These are phyloP conservation scores for Papilio demoleus DNA, from an alignment of 2,888 invertebrate genomes.

Conservation along the genomic window DNA sequence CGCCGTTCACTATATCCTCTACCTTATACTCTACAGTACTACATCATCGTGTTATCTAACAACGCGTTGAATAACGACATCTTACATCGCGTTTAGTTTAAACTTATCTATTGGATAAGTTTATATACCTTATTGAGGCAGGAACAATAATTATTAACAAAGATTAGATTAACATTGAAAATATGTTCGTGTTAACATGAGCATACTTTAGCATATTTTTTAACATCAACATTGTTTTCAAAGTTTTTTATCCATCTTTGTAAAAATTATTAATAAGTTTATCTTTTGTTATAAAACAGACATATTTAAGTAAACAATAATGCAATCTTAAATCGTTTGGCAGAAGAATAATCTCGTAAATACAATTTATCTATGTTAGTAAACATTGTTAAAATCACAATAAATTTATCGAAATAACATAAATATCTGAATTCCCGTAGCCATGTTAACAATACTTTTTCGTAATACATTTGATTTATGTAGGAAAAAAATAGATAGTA, in stretches of 20 bases:
- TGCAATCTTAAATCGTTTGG: too few relatives aligned
- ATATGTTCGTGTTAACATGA: neutral
- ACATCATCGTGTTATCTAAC: slow-evolving; percentile 39
- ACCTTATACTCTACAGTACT: slow-evolving; percentile 29
- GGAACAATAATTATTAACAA: slow-evolving; percentile 43
- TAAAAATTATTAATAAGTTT: too few relatives aligned
- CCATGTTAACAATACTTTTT: neutral
- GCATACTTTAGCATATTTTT: neutral
- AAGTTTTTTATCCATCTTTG: neutral
- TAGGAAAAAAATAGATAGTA: neutral
- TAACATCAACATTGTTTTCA: neutral
- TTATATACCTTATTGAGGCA: slow-evolving; percentile 45
- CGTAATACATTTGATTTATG: slow-evolving; percentile 10
- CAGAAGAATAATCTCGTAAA: neutral
- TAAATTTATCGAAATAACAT: slow-evolving; percentile 1
- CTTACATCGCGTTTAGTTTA: slow-evolving; percentile 42
- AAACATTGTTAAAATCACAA: neutral
- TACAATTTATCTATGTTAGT: neutral
- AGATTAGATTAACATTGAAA: slow-evolving; percentile 36
- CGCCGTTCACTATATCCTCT: neutral
- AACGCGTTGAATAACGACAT: slow-evolving; percentile 42
- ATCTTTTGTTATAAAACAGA: too few relatives aligned
- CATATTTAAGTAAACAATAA: too few relatives aligned
- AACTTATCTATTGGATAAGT: slow-evolving; percentile 42
- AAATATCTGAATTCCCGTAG: neutral